phyloP scores from a whole-genome alignment of 2,888 invertebrate genomes.

The Cosmopolites sordidus region DNA sequence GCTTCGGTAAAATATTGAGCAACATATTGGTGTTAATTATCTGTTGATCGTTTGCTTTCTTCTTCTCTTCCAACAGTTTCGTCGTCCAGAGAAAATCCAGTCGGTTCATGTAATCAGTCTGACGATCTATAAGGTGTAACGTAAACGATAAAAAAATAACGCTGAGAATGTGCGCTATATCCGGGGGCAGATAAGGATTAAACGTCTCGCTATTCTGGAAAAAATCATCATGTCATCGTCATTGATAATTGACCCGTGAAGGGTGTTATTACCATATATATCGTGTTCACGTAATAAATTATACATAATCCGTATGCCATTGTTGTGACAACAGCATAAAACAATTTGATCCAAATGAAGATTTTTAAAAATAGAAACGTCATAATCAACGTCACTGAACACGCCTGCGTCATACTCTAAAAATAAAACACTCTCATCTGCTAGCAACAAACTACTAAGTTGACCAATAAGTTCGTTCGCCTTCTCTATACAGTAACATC shows the following conservation, averaged over 20 bases:
- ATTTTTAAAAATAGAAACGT: slow-evolving; percentile 82
- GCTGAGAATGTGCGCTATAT: slow-evolving; percentile 69
- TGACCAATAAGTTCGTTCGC: too few species aligned
- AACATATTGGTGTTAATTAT: slow-evolving; percentile 84
- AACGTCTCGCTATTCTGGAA: slow-evolving; percentile 62
- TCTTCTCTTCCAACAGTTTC: slow-evolving; percentile 72
- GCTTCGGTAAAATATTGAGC: slow-evolving; percentile 87
- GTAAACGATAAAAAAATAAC: slow-evolving; percentile 70
- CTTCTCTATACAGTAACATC: too few species aligned
- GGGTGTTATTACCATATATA: slow-evolving; percentile 48
- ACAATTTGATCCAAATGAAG: slow-evolving; percentile 75
- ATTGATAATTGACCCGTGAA: too few species aligned
- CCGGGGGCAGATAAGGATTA: slow-evolving; percentile 65
- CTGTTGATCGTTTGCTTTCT: slow-evolving; percentile 80
- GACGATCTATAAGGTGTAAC: slow-evolving; percentile 80
- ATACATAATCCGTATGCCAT: slow-evolving; percentile 65
- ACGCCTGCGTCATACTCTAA: slow-evolving; percentile 74
- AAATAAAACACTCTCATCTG: slow-evolving; percentile 37
- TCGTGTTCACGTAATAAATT: slow-evolving; percentile 57
- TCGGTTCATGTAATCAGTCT: slow-evolving; percentile 83
- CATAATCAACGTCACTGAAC: slow-evolving; percentile 60
- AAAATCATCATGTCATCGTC: too few species aligned
- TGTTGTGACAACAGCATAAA: slow-evolving; percentile 63
- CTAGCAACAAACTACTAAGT: too few species aligned
- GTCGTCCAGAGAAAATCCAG: slow-evolving; percentile 78